Evolutionary conservation across 1,140 invertebrate genomes (phyloP), one percentile per base, ranked within the genome.

Genomic region (Trichomalopsis sarcophagae): DNA sequence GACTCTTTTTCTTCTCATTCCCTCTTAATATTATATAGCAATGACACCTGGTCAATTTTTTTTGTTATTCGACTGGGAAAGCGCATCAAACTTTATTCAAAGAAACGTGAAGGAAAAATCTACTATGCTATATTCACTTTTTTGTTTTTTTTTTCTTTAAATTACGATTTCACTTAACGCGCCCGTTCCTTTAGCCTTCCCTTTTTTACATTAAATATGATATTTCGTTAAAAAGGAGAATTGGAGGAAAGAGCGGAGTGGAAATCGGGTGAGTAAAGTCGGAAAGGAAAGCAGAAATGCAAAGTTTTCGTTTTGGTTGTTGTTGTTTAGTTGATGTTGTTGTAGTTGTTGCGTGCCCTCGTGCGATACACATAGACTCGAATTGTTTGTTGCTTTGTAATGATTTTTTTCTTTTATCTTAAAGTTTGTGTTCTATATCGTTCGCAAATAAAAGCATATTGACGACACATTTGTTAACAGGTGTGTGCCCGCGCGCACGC

Each of bases 21-120:
- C 23, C 36, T 62, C 17, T 62, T 62, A 17, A 36, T 62, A 62
- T 83, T 62, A 44, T 13, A 74, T 80, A 80, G 27, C 36, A 76
- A 55, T 81, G 78, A 85, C 71, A 44, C 66, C 76, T 82, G 21
- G 62, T 79, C 75, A 71, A 79, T 36, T 36, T 62, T 62, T 50
- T 36, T 36, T 36, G 33, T 36, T 36, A 36, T 82, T 66, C 55
- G 23, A 80, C 81, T 83, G 76, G 69, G 73, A 86, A 87, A 86
- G 78, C 81, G 87, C 89, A 90, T 89, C 89, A 90, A 90, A 91
- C 88, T 92, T 92, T 90, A 90, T 92, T 92, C 91, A 91, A 92
- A 92, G 91, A 90, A 88, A 89, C 84, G 89, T 88, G 87, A 89
- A 84, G 82, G 90, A 90, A 90, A 90, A 89, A 90, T 89, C 88